Conservation (phyloP, 1,140 invertebrate species). For the Trachymyrmex cornetzi region DNA sequence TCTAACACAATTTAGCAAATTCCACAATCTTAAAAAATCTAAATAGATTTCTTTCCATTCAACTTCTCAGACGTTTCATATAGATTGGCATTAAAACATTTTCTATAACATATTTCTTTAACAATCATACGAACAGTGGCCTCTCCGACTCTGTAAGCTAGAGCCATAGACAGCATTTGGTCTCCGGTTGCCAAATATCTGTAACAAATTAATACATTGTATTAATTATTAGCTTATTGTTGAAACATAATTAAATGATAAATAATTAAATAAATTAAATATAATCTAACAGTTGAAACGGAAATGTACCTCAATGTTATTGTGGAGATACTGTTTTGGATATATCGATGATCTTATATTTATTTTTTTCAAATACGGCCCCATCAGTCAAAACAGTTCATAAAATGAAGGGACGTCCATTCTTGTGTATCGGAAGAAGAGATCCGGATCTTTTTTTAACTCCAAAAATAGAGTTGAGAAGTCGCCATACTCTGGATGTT, state of each 20-base stretch:
- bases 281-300: not conserved
- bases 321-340: slow-evolving; percentile 2
- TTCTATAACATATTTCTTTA: too few species aligned
- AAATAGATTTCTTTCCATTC: too few species aligned
- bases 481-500: not conserved
- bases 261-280: slow-evolving; percentile 9
- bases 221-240: too few species aligned
- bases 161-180: not conserved
- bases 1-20: too few species aligned
- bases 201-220: not conserved
- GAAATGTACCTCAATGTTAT: slow-evolving; percentile 18
- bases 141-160: not conserved
- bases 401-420: too few species aligned
- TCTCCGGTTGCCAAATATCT: slow-evolving; percentile 19
- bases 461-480: slow-evolving; percentile 9
- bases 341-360: not conserved
- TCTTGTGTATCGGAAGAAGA: too few species aligned
- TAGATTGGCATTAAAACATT: too few species aligned
- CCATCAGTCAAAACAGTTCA: not conserved
- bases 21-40: too few species aligned
- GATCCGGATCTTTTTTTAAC: not conserved
- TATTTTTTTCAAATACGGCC: not conserved
- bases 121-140: too few species aligned
- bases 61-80: too few species aligned
- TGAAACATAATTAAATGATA: not conserved